These are phyloP conservation scores for Epinotia brunnichana DNA, from an alignment of 2,888 invertebrate species.

Conservation along the genomic window DNA sequence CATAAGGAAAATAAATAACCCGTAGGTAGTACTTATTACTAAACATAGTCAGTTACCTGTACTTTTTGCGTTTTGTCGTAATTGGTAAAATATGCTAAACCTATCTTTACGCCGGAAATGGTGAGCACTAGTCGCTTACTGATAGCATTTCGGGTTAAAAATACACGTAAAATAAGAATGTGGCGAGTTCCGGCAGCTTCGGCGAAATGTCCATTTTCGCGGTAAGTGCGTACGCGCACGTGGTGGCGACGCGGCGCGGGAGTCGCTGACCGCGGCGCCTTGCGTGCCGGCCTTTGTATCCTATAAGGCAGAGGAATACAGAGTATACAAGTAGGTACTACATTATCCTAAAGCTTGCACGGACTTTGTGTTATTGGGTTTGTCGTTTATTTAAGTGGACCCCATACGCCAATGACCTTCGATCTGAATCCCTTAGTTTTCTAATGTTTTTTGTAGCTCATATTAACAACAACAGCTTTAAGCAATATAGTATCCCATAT, in stretches of 20 bases:
- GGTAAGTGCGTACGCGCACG: constrained; percentile 62
- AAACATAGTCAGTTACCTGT: too few species aligned
- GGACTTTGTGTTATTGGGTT: background rate
- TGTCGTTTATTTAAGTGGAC: background rate
- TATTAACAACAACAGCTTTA: too few species aligned
- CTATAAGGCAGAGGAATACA: constrained; percentile 61
- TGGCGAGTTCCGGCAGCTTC: constrained; percentile 73
- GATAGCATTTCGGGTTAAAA: constrained; percentile 25
- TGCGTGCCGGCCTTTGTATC: constrained; percentile 77
- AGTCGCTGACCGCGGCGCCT: constrained; percentile 78
- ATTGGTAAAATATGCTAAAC: background rate
- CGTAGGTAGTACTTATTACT: too few species aligned
- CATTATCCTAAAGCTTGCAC: background rate
- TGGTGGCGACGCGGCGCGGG: constrained; percentile 50
- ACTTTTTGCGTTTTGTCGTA: background rate
- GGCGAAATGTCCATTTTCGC: constrained; percentile 79
- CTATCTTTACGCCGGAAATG: background rate
- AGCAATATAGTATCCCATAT: too few species aligned
- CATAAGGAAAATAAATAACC: too few species aligned
- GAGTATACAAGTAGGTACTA: background rate
- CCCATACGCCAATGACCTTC: too few species aligned
- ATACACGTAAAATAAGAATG: constrained; percentile 44
- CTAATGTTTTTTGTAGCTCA: too few species aligned
- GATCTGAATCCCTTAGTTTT: too few species aligned
- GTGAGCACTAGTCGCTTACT: background rate